Conservation (phyloP, 30 jellyfish, hydroid and myxozoan species). For the Catostylus mosaicus region DNA sequence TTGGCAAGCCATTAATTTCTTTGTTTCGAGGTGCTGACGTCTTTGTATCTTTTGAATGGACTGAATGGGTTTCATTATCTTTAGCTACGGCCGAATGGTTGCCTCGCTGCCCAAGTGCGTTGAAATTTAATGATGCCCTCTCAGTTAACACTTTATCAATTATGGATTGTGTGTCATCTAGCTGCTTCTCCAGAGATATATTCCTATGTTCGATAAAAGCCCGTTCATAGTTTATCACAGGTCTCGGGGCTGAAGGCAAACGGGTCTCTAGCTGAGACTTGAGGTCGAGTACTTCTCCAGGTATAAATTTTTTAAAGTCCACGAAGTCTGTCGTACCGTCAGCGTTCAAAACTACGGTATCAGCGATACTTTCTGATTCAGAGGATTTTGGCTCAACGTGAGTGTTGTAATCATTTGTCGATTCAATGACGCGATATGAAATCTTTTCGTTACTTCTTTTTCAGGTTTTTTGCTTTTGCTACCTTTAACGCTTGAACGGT, state of each 20-base stretch:
- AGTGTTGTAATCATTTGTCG: slow-evolving; percentile 9
- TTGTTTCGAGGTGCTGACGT: slow-evolving; percentile 41
- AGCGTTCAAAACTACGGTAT: not conserved
- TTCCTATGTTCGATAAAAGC: slow-evolving; percentile 26
- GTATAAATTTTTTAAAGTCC: slow-evolving; percentile 32
- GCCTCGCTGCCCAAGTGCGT: slow-evolving; percentile 48
- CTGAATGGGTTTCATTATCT: slow-evolving; percentile 35
- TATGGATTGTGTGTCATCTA: slow-evolving; percentile 24
- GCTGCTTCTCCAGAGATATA: slow-evolving; percentile 39
- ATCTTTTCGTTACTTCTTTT: slow-evolving; percentile 18
- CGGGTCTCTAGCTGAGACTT: slow-evolving; percentile 41
- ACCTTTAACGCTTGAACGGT: not conserved
- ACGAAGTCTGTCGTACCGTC: slow-evolving; percentile 47
- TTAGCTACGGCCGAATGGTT: slow-evolving; percentile 40
- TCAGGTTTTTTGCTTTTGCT: slow-evolving; percentile 1
- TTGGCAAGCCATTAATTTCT: slow-evolving; percentile 56
- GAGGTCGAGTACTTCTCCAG: slow-evolving; percentile 40
- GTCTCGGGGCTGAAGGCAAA: slow-evolving; percentile 38
- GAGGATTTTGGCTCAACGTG: slow-evolving; percentile 16
- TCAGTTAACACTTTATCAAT: slow-evolving; percentile 25
- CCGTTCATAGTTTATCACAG: slow-evolving; percentile 29
- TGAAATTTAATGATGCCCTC: slow-evolving; percentile 26
- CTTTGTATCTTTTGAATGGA: slow-evolving; percentile 31
- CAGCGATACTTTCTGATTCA: not conserved
- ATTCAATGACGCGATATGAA: slow-evolving; percentile 25